A percentile compares a stretch with the other conserved stretches of the same genome.
Evolutionary conservation across 2,888 invertebrate species (phyloP).

Genomic region (Drosophila heteroneura): DNA sequence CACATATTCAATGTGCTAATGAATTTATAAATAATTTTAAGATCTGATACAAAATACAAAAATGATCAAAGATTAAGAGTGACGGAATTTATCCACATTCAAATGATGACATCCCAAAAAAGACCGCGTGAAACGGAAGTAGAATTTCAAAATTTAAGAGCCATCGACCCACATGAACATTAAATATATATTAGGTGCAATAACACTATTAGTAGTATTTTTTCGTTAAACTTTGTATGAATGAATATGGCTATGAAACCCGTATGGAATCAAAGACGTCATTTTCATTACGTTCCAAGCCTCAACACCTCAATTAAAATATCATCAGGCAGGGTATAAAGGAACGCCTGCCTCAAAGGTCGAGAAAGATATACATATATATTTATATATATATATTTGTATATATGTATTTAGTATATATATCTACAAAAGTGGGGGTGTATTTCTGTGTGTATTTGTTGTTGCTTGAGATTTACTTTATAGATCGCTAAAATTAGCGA

Average conservation of each 20-base stretch:
- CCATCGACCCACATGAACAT: neutral
- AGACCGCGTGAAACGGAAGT: neutral
- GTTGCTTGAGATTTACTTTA: slow-evolving; percentile 26
- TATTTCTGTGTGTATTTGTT: neutral
- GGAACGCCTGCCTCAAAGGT: slow-evolving; percentile 51
- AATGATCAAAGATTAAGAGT: neutral
- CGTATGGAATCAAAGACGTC: neutral
- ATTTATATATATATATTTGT: neutral
- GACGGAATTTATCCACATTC: neutral
- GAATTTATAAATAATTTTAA: neutral
- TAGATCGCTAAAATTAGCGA: slow-evolving; percentile 65
- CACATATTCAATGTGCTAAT: neutral
- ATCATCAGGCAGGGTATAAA: neutral
- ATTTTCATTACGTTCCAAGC: neutral
- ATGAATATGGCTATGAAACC: neutral
- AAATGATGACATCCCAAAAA: neutral
- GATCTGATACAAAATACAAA: neutral
- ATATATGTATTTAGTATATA: neutral
- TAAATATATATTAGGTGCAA: neutral
- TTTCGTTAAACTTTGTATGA: neutral
- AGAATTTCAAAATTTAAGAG: neutral
- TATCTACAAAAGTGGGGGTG: neutral
- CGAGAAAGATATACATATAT: slow-evolving; percentile 21
- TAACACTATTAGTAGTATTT: neutral
- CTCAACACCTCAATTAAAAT: neutral